Conservation (phyloP, 2,888 invertebrate species). For the Apodemia hepburni region DNA sequence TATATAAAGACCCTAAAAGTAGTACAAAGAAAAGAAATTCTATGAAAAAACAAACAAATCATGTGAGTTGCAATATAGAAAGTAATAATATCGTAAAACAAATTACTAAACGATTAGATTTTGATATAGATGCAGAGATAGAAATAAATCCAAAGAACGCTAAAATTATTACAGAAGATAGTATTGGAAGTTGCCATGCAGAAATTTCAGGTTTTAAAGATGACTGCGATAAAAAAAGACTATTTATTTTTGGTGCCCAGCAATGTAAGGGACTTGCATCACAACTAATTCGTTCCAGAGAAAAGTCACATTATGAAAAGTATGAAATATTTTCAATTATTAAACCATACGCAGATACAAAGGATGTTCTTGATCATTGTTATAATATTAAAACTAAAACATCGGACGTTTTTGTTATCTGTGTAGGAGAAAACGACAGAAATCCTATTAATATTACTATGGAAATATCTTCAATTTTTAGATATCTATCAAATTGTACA, state of each 20-base stretch:
- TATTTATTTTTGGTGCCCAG: background rate
- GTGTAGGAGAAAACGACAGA: background rate
- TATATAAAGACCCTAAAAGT: no score
- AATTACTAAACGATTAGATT: no score
- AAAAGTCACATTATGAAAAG: background rate
- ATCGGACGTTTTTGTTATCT: background rate
- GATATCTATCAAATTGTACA: background rate
- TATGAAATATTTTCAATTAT: constrained; percentile 1
- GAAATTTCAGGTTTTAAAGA: no score
- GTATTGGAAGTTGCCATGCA: no score
- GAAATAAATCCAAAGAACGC: no score
- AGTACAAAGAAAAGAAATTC: no score
- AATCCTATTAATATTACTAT: background rate
- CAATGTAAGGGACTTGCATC: background rate
- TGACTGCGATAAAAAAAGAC: no score
- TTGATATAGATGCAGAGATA: no score
- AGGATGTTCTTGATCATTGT: background rate
- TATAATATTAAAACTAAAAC: background rate
- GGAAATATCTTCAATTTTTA: background rate
- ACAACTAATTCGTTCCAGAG: background rate
- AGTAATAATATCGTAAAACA: no score
- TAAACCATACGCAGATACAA: background rate
- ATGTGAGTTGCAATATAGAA: no score
- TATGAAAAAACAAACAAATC: no score
- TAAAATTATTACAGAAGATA: no score